Base-by-base conservation (phyloP, 2,113 vertebrate species). In the Plecotus auritus region DNA sequence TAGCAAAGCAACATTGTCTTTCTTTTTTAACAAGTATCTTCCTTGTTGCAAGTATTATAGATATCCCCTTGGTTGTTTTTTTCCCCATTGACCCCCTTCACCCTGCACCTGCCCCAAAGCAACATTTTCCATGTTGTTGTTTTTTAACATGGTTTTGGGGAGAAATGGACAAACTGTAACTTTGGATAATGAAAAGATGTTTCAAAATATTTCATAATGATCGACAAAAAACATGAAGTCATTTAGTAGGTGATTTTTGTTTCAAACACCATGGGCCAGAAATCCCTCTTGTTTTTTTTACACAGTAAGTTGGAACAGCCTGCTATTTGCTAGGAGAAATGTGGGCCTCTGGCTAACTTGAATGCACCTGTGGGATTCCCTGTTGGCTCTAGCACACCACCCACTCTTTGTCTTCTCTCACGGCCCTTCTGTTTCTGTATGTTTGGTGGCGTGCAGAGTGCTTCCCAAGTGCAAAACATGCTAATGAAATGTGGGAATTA, bases 211-310 rank as follows among this genome's bases (percentile, higher is more conserved):
- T 82, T 85, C 61, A 35, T 88, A 69, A 37, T 78, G 35, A 86
- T 88, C 73, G 69, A 94, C 26, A 88, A 93, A 93, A 96, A 92
- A 17, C 91, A 90, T 30, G 40, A n/a, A 81, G 37, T 16, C 45
- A 80, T 37, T 74, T 49, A 85, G 47, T 22, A 86, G 49, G 32
- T 83, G 83, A 70, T 51, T 92, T 92, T 78, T 64, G n/a, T 86
- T 91, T 92, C 59, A 47, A 77, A 88, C 77, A 11, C 45, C 10
- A 1, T 40, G 9, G 26, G n/a, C 5, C 40, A 72, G n/a, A 93
- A 64, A 89, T 28, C n/a, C 42, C 61, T 56, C 14, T 83, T 74
- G n/a, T 22, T 67, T 7, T 70, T 72, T 7, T 70, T 30, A 82
- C 42, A 47, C 35, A 40, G n/a, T 40, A 9, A 28, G 1, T 10